phyloP scores from a whole-genome alignment of 2,113 vertebrate genomes.

The Hypanus sabinus region DNA sequence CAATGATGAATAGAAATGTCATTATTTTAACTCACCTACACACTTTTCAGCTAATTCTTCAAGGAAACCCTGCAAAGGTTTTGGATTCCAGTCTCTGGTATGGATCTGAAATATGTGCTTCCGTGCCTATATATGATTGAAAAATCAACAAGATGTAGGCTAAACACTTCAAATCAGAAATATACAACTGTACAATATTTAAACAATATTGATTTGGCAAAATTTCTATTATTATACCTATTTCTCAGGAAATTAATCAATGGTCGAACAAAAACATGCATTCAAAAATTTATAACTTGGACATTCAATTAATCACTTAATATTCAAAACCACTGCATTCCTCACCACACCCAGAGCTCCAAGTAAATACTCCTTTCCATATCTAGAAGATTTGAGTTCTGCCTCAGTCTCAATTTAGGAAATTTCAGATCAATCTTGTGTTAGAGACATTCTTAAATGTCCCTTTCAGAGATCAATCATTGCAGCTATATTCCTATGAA shows the following conservation, averaged over 20 bases:
- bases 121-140: constrained; percentile 67
- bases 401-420: neutral
- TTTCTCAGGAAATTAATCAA: neutral
- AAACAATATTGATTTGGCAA: neutral
- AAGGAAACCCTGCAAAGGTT: constrained; percentile 82
- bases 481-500: neutral
- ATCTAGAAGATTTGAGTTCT: neutral
- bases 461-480: neutral
- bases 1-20: neutral
- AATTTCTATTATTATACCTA: neutral
- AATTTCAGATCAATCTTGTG: neutral
- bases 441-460: neutral
- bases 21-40: constrained; percentile 74
- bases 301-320: neutral
- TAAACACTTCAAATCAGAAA: neutral
- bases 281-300: neutral
- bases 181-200: neutral
- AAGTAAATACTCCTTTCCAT: neutral
- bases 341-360: neutral
- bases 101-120: constrained; percentile 98
- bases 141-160: neutral
- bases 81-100: constrained; percentile 94
- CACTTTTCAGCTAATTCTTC: constrained; percentile 96
- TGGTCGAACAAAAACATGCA: neutral
- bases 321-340: neutral